Evolutionary conservation across 2,797 vertebrate genomes (phyloP), one percentile per base, ranked within the genome.

Genomic region (Pipistrellus pygmaeus): DNA sequence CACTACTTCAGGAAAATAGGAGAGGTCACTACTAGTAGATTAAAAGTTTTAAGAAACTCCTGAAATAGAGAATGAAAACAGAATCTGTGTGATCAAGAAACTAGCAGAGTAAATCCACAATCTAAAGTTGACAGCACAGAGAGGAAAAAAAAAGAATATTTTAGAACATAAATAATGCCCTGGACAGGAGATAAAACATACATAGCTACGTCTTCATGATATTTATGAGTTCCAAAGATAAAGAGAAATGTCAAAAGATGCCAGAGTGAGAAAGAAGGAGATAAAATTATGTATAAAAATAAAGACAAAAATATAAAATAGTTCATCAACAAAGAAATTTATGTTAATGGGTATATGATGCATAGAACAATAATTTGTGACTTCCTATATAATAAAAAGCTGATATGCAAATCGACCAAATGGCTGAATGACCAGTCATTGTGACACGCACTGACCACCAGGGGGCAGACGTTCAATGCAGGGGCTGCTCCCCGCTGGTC

Each of bases 1-100:
- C 23, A 48, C 20, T 35, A 48, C 23, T 83, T 41, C 8, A 44
- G 44, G 48, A 95, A 95, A 84, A 25, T 44, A 53, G 17, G n/a
- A 77, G 23, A 75, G 17, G 66, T 94, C 11, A 66, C 48, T 92
- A 66, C 30, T 83, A 27, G 71, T 48, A 48, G 21, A 88, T 66
- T 30, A 78, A 25, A 93, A 89, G 38, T 90, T 94, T 82, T 85
- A 21, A 88, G 30, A 87, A 91, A 91, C 25, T 93, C 15, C 15
- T 60, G 3, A 10, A 93, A 86, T 64, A 25, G 6, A 84, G 35
- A 94, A 90, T 46, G 9, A 32, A 88, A 83, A 71, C 44, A 81
- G 48, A 82, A 78, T 51, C 8, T 91, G 4, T 78, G 3, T 91
- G 57, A 71, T 88, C 38, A 81, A 81, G 53, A 80, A 81, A 27